Conservation (phyloP, 2,888 invertebrate species). For the Aporophyla lueneburgensis region DNA sequence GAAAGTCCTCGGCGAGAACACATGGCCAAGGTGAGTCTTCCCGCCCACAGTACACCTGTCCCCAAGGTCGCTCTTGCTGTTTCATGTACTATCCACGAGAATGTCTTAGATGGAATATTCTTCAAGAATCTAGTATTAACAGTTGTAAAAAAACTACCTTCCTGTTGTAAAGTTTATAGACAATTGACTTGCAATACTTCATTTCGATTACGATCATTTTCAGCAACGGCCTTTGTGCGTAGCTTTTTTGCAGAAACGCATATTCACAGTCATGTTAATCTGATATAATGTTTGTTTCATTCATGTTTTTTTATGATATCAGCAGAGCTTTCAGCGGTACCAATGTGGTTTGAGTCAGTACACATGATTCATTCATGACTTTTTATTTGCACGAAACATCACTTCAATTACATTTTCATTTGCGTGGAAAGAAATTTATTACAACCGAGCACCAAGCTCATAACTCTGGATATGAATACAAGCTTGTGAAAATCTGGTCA, state of each 20-base stretch:
- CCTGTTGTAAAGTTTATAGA: neutral
- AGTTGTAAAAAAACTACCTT: conserved; percentile 17
- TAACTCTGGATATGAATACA: conserved; percentile 7
- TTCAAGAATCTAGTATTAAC: conserved; percentile 7
- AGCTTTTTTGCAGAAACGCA: conserved; percentile 2
- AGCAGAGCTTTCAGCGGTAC: conserved; percentile 43
- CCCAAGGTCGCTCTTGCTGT: conserved; percentile 73
- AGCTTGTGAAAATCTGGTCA: conserved; percentile 38
- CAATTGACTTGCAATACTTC: conserved; percentile 3
- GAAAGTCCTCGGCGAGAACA: conserved; percentile 91
- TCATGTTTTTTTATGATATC: conserved; percentile 47
- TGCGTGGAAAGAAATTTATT: conserved; percentile 39
- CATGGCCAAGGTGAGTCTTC: conserved; percentile 89
- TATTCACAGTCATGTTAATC: neutral
- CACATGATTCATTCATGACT: conserved; percentile 58
- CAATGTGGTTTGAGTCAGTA: conserved; percentile 42
- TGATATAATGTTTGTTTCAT: conserved; percentile 32
- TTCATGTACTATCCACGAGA: conserved; percentile 50
- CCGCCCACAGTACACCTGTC: conserved; percentile 76
- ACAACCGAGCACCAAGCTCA: conserved; percentile 14
- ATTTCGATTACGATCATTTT: conserved; percentile 11
- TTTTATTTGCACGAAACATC: conserved; percentile 56
- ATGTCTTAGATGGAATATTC: conserved; percentile 17
- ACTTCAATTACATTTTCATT: conserved; percentile 49
- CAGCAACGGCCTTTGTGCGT: conserved; percentile 4